These are phyloP conservation scores for Tachuris rubrigastra DNA, from an alignment of 2,113 vertebrate genomes.

Conservation along the genomic window DNA sequence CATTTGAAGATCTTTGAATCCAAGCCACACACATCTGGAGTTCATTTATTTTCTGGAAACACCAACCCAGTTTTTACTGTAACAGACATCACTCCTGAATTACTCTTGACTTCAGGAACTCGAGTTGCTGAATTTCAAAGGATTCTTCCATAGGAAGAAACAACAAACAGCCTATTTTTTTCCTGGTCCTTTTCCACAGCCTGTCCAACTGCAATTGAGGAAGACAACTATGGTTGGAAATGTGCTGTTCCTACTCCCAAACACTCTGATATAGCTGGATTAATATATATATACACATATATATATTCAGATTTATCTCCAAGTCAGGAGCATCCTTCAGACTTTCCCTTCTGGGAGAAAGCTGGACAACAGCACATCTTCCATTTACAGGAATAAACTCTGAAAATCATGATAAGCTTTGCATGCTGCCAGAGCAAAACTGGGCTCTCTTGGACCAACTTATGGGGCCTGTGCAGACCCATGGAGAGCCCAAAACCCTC, in stretches of 20 bases:
- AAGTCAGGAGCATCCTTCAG: neutral
- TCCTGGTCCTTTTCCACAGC: neutral
- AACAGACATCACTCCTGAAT: neutral
- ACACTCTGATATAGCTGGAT: neutral
- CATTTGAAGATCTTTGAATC: neutral
- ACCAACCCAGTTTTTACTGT: neutral
- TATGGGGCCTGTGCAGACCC: accelerated
- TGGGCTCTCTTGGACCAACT: neutral
- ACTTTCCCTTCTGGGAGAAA: neutral
- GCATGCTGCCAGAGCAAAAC: neutral
- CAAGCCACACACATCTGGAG: neutral
- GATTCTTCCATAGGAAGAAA: neutral
- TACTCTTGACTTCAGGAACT: neutral
- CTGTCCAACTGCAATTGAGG: neutral
- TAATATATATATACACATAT: neutral
- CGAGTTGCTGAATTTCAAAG: neutral
- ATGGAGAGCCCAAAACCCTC: neutral
- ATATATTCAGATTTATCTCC: neutral
- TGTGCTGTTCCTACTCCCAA: neutral
- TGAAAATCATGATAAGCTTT: neutral
- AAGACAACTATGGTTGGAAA: neutral
- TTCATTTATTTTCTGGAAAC: neutral
- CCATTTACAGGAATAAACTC: neutral
- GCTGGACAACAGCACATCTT: accelerated
- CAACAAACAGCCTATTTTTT: neutral